phyloP scores from a whole-genome alignment of 2,888 invertebrate species.

The Seladonia tumulorum region DNA sequence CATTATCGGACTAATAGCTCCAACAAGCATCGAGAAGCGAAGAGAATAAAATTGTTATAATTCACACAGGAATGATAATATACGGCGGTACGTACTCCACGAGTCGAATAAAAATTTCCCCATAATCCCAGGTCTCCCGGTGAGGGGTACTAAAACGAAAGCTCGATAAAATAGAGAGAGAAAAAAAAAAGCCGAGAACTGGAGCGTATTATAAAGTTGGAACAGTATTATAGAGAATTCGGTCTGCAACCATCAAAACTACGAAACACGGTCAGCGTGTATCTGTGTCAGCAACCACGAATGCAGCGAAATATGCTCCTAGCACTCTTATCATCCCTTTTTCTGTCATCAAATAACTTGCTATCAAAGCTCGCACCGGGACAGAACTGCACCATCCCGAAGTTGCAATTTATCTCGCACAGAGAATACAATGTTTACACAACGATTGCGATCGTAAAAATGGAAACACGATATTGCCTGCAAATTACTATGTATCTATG shows the following conservation, averaged over 20 bases:
- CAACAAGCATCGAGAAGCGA: not conserved
- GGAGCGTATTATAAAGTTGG: slow-evolving; percentile 6
- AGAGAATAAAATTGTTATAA: not conserved
- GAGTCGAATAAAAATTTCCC: not conserved
- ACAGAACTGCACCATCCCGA: not conserved
- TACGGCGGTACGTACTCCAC: not conserved
- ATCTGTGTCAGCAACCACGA: not conserved
- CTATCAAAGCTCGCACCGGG: not conserved
- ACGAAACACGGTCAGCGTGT: not conserved
- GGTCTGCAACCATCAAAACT: not conserved
- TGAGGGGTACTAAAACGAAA: not conserved
- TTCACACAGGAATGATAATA: not conserved
- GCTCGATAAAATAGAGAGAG: not conserved
- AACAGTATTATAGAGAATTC: not conserved
- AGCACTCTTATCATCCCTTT: not conserved
- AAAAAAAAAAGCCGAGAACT: not conserved
- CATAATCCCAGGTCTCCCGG: not conserved
- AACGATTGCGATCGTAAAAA: not conserved
- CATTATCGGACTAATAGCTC: no score
- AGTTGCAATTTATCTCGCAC: not conserved
- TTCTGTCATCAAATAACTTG: not conserved
- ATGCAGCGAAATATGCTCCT: not conserved
- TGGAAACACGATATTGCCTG: no score
- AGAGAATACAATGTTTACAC: not conserved
- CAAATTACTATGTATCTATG: no score